Base-by-base conservation (phyloP, 2,888 invertebrate species). In the Atethmia centrago region DNA sequence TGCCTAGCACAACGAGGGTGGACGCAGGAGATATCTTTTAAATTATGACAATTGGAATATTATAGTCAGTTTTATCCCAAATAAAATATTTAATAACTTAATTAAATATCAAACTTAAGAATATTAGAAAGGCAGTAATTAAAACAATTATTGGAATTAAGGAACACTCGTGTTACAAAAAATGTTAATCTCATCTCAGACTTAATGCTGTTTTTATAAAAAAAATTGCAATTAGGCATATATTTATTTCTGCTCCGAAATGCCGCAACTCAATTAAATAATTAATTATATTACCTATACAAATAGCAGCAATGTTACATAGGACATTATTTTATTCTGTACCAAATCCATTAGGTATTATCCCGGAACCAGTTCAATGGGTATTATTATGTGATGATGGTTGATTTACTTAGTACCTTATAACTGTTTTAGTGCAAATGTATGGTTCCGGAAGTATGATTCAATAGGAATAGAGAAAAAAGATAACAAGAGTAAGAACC, bases 1-100 rank as follows among this genome's bases (percentile, higher is more conserved):
- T 67, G 82, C 63, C 51, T 68, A 55, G 61, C 53, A 85, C 82
- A 82, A 85, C 77, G 77, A 85, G 77, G 77, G 77, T 85, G 82
- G 67, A 28, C 53, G 51, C 59, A 42, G 66, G 19, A 51, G 10
- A 45, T 59, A 9, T 70, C 31, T 53, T 47, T 25, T 10, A 53
- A 25, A 45, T 25, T 51, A 58, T 25, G 21, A 16, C 7, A 45
- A 45, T 40, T n/a, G 28, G 28, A 75, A 75, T 58, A 19, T 56
- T 63, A 14, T 49, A 31, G 36, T 53, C 51, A 53, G 28, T 61
- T 65, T 49, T 63, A 45, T 83, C 53, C 62, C 69, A 69, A 82
- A 53, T 28, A 14, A n/a, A 0, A n/a, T 7, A 42, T 12, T n/a
- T 36, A 67, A 49, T 19, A 45, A 40, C 28, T 19, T 63, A 31